Evolutionary conservation across 2,888 invertebrate genomes (phyloP).

Genomic region (Phyllotreta striolata): DNA sequence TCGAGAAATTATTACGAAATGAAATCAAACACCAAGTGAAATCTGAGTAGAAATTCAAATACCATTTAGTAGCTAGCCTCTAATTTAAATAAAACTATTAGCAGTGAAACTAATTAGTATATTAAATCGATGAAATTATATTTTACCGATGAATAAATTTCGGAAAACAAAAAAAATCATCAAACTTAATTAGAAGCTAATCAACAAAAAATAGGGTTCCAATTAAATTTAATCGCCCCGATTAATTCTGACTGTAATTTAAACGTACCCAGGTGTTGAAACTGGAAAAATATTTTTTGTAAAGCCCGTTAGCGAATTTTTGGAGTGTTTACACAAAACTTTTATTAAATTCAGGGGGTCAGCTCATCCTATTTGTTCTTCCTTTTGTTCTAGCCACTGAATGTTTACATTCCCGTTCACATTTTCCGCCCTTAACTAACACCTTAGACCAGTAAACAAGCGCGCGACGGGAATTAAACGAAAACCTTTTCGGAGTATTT

Average conservation of each 20-base stretch:
- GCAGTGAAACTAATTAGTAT: no score
- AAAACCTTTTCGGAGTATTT: no score
- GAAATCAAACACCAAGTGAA: no score
- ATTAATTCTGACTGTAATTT: slow-evolving; percentile 8
- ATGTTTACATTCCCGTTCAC: slow-evolving; percentile 26
- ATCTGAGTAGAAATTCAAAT: no score
- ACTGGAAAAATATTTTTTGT: slow-evolving; percentile 10
- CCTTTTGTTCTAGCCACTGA: slow-evolving; percentile 22
- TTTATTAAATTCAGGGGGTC: slow-evolving; percentile 15
- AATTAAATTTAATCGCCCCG: not conserved
- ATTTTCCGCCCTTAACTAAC: slow-evolving; percentile 13
- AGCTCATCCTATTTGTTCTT: slow-evolving; percentile 27
- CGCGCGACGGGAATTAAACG: not conserved
- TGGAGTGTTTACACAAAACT: slow-evolving; percentile 14
- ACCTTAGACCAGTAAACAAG: slow-evolving; percentile 5
- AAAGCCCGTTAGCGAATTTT: slow-evolving; percentile 10
- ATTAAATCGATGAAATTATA: no score
- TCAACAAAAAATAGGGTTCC: slow-evolving; percentile 1
- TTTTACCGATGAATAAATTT: no score
- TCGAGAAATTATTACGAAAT: no score
- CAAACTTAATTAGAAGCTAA: not conserved
- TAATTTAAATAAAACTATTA: no score
- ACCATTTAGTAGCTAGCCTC: no score
- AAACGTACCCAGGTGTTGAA: slow-evolving; percentile 7
- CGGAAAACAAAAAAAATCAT: no score